Conservation (phyloP, 2,888 invertebrate species). For the Gymnosoma rotundatum region DNA sequence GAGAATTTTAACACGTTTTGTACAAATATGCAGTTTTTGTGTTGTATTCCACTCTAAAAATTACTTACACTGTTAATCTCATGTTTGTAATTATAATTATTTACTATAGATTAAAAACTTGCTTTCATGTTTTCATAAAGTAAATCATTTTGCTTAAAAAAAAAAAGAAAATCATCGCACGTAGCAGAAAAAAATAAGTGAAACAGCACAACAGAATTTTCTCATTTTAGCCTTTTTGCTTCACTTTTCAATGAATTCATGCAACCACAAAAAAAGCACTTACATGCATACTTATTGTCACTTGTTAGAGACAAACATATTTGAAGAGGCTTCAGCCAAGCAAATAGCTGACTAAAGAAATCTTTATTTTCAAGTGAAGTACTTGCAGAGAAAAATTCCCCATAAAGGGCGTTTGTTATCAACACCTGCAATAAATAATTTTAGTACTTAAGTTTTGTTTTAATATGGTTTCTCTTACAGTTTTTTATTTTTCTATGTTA, state of each 20-base stretch:
- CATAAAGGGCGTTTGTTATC: conserved; percentile 59
- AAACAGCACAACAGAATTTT: conserved; percentile 18
- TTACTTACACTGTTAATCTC: conserved; percentile 65
- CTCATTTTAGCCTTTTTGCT: conserved; percentile 10
- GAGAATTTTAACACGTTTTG: conserved; percentile 54
- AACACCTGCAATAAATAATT: conserved; percentile 67
- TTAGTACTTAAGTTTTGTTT: conserved; percentile 44
- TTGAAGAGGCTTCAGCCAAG: conserved; percentile 4
- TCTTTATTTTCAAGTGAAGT: conserved; percentile 16
- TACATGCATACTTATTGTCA: conserved; percentile 48
- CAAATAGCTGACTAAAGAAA: conserved; percentile 47
- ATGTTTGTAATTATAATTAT: conserved; percentile 68
- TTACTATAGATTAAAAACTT: conserved; percentile 68
- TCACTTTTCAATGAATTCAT: conserved; percentile 22
- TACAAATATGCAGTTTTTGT: conserved; percentile 27
- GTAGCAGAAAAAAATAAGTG: conserved; percentile 5
- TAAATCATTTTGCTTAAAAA: conserved; percentile 44
- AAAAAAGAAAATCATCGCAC: conserved; percentile 14
- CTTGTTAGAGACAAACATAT: conserved; percentile 36
- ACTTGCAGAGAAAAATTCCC: conserved; percentile 27
- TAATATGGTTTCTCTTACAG: conserved; percentile 3
- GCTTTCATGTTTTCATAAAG: conserved; percentile 69
- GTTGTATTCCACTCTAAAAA: conserved; percentile 32
- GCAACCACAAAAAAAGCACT: conserved; percentile 30
- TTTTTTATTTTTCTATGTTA: background rate